Conservation (phyloP, 2,797 vertebrate species). For the Sphenodon punctatus region DNA sequence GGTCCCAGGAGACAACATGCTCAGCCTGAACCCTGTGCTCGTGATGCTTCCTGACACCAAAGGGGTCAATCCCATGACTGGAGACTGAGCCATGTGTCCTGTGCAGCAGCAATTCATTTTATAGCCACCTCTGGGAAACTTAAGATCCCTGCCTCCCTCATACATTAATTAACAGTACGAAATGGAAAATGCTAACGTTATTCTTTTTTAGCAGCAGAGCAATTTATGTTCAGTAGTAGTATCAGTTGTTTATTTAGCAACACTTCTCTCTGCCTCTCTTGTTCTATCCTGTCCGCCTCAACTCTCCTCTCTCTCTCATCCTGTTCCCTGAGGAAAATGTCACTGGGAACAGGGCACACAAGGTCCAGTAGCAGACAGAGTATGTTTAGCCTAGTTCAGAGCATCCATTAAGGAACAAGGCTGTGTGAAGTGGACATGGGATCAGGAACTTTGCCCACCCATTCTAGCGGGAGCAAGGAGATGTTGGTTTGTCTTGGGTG, state of each 20-base stretch:
- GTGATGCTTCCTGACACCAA: conserved; percentile 8
- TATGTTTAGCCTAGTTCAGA: neutral
- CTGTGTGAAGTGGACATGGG: too few relatives aligned
- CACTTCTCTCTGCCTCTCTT: neutral
- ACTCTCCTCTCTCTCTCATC: neutral
- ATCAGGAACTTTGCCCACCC: too few relatives aligned
- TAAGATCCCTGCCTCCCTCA: neutral
- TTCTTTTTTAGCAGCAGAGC: neutral
- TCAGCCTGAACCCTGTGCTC: neutral
- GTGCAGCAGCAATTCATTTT: conserved; percentile 29
- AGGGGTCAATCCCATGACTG: neutral
- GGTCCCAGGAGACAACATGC: neutral
- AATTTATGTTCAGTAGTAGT: neutral
- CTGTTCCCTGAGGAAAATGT: neutral
- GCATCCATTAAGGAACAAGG: neutral
- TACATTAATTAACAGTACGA: neutral
- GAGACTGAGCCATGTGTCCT: neutral
- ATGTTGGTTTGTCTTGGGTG: neutral
- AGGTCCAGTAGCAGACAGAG: neutral
- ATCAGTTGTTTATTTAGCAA: neutral
- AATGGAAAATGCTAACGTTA: too few relatives aligned
- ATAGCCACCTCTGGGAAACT: conserved; percentile 51
- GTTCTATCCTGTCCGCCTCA: neutral
- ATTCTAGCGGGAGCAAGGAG: neutral
- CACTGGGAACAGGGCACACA: conserved; percentile 1